Base-by-base conservation (phyloP, 2,797 vertebrate genomes). In the Thaleichthys pacificus region DNA sequence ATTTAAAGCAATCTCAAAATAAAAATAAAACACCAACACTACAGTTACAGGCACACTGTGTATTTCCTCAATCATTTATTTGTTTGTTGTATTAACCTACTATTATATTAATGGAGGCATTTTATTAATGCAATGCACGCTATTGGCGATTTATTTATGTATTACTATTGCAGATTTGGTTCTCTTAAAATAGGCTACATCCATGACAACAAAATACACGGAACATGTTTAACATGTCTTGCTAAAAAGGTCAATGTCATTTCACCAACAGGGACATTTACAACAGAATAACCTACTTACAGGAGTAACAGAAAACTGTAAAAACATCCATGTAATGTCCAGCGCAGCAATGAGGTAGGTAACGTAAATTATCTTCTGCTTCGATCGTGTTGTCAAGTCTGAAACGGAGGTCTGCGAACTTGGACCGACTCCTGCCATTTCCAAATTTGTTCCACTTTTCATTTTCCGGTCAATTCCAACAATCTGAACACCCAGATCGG, bases 251-350 rank as follows among this genome's bases (percentile, higher is more conserved):
- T n/a, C 51, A 56, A 56, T 56, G 4, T 56, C 5, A n/a, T n/a
- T 56, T 56, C 17, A 17, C 19, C 51, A 56, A n/a, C 19, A 5
- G 51, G 9, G 15, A 56, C 3, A 56, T 56, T 56, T 5, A 11
- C 19, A n/a, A 56, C 19, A 11, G 15, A 60, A 22, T 30, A n/a
- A 26, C 14, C 21, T 68, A 90, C 93, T 87, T 56, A 94, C 93
- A 38, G 93, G 93, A 3, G 93, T 93, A 2, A 94, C 80, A 1
- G 93, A 91, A 63, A 94, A 84, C 84, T 93, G 92, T 0, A 93
- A 47, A 70, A 94, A 94, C 75, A 93, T 87, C 85, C 88, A 91
- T 1, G 92, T 90, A 5, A 91, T 71, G 15, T 94, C 93, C 85
- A 94, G 17, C 49, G 87, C 79, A 14, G 78, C 77, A 68, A 94